Conservation (phyloP, 2,888 invertebrate genomes). For the Xestobium rufovillosum region DNA sequence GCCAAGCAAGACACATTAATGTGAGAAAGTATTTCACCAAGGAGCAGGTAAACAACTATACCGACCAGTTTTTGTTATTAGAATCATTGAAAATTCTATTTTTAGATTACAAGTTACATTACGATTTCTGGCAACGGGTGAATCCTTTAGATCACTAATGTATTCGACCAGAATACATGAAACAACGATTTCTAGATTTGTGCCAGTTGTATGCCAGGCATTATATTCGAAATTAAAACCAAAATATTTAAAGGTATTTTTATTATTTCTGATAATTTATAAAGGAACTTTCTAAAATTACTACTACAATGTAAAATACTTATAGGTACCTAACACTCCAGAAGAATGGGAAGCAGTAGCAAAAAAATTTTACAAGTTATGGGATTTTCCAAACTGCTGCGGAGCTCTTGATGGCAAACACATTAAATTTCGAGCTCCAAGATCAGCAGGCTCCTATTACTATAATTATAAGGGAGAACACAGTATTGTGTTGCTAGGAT, state of each 20-base stretch:
- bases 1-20: constrained; percentile 8
- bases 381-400: too few relatives aligned
- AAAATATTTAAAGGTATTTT: constrained; percentile 5
- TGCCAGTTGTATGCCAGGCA: constrained; percentile 6
- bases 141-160: constrained; percentile 8
- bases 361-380: constrained; percentile 1
- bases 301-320: too few relatives aligned
- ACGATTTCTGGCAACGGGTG: constrained; percentile 7
- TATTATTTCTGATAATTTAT: too few relatives aligned
- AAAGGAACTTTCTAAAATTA: too few relatives aligned
- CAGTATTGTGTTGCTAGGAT: constrained; percentile 11
- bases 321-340: constrained; percentile 1
- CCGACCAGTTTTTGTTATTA: too few relatives aligned
- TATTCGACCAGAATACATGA: constrained; percentile 8
- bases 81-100: too few relatives aligned
- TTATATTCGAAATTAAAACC: neutral
- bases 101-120: constrained; percentile 7
- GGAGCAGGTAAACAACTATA: constrained; percentile 7
- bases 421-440: constrained; percentile 19
- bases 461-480: constrained; percentile 20
- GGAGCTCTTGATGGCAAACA: constrained; percentile 18
- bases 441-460: constrained; percentile 16
- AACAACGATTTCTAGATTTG: constrained; percentile 7
- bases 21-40: constrained; percentile 5
- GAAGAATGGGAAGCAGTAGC: neutral